Evolutionary conservation across 2,888 invertebrate genomes (phyloP).

Genomic region (Hesperia comma): DNA sequence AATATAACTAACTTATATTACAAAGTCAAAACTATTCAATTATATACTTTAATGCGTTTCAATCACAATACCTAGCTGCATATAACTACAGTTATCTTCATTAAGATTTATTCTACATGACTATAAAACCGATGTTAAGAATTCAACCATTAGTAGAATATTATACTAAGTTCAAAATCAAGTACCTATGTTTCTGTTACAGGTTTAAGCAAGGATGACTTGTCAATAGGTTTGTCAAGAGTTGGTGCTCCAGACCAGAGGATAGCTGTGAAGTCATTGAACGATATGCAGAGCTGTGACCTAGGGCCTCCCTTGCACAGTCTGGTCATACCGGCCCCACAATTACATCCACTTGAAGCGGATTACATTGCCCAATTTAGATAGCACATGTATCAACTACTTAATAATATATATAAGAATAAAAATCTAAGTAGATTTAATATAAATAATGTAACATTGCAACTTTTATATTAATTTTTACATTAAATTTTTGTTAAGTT

Average conservation of each 20-base stretch:
- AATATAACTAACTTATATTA: constrained; percentile 26
- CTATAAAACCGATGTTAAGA: neutral
- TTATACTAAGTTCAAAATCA: neutral
- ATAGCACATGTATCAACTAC: constrained; percentile 45
- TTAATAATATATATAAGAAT: neutral
- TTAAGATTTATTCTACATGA: constrained; percentile 1
- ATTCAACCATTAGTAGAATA: neutral
- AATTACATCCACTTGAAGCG: constrained; percentile 94
- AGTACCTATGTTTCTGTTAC: constrained; percentile 40
- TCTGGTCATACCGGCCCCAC: constrained; percentile 92
- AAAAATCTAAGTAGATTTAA: neutral
- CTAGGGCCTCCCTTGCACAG: constrained; percentile 97
- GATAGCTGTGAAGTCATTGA: constrained; percentile 89
- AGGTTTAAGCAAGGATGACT: constrained; percentile 81
- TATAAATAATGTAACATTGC: neutral
- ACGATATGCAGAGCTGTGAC: constrained; percentile 88
- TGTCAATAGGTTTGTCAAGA: constrained; percentile 94
- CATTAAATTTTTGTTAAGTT: neutral
- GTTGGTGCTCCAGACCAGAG: constrained; percentile 94
- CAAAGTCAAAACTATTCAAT: constrained; percentile 21
- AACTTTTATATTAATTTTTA: neutral
- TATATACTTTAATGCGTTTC: constrained; percentile 8
- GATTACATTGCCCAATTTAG: constrained; percentile 92
- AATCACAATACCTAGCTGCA: constrained; percentile 21
- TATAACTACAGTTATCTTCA: constrained; percentile 8